These are phyloP conservation scores for Aurelia sp. DNA, from an alignment of 30 jellyfish, hydroid and myxozoan species.

Conservation along the genomic window DNA sequence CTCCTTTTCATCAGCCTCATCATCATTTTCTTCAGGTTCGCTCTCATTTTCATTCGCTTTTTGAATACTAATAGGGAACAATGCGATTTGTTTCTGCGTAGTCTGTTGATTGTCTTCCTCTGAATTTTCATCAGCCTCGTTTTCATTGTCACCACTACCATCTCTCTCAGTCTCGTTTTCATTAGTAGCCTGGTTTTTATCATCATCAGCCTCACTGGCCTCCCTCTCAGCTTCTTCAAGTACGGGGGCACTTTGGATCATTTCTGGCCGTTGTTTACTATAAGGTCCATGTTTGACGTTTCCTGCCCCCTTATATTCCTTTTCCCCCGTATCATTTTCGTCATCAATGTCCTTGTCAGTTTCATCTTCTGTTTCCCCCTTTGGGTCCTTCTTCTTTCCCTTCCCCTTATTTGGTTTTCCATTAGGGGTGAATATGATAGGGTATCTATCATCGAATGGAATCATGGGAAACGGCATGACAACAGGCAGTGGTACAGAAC, in stretches of 20 bases:
- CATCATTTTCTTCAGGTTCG: constrained; percentile 5
- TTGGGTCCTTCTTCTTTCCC: constrained; percentile 69
- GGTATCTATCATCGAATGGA: constrained; percentile 69
- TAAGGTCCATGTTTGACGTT: constrained; percentile 18
- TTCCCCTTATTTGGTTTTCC: constrained; percentile 65
- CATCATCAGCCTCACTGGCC: neutral
- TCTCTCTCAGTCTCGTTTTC: neutral
- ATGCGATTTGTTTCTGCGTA: neutral
- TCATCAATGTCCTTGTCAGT: constrained; percentile 69
- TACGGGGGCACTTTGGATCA: neutral
- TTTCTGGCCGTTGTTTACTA: neutral
- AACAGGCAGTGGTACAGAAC: constrained; percentile 76
- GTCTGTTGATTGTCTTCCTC: constrained; percentile 3
- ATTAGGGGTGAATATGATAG: constrained; percentile 43
- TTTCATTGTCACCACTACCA: neutral
- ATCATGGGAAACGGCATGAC: constrained; percentile 89
- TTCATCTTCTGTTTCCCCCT: constrained; percentile 76
- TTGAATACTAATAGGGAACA: neutral
- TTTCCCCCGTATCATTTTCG: constrained; percentile 53
- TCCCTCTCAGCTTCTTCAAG: neutral
- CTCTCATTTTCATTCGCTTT: neutral
- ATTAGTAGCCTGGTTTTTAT: neutral
- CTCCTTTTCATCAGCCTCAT: constrained; percentile 15
- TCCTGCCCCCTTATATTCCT: constrained; percentile 53
- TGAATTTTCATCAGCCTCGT: neutral